phyloP scores from a whole-genome alignment of 2,888 invertebrate species.

The Eudasyphora cyanicolor region DNA sequence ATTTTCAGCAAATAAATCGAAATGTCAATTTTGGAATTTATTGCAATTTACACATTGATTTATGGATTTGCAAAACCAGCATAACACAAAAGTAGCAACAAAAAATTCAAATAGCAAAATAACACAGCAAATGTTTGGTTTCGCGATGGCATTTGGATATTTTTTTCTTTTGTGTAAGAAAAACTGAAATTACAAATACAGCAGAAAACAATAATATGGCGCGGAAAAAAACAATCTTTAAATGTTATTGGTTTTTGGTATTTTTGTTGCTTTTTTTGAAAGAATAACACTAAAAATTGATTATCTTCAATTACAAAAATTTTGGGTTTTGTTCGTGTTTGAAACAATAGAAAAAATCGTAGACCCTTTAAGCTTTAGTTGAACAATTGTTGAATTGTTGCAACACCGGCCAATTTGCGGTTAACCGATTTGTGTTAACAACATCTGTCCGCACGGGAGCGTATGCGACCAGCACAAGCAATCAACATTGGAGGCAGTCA shows the following conservation, averaged over 20 bases:
- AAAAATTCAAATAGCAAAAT: conserved; percentile 3
- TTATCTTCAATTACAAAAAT: conserved; percentile 40
- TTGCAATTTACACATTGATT: conserved; percentile 56
- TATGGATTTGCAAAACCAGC: conserved; percentile 40
- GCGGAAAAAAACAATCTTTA: neutral
- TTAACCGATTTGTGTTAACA: neutral
- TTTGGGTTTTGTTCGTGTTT: conserved; percentile 14
- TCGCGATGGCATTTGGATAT: conserved; percentile 6
- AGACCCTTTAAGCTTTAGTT: conserved; percentile 25
- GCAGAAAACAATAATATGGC: conserved; percentile 5
- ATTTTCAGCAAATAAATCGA: conserved; percentile 63
- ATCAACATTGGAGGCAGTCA: neutral
- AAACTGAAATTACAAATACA: conserved; percentile 3
- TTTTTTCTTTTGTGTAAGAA: neutral
- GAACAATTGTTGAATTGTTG: neutral
- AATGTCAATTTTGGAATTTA: conserved; percentile 61
- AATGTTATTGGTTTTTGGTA: conserved; percentile 2
- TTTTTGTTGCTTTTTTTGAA: too few relatives aligned
- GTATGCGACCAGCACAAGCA: conserved; percentile 1
- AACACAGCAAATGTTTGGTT: neutral
- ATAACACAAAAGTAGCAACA: conserved; percentile 22
- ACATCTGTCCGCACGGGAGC: conserved; percentile 22
- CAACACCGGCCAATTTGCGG: conserved; percentile 17
- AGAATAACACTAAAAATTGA: conserved; percentile 22
- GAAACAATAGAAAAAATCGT: conserved; percentile 13